These are phyloP conservation scores for Rapana venosa DNA, from an alignment of 2,888 invertebrate genomes.

Conservation along the genomic window DNA sequence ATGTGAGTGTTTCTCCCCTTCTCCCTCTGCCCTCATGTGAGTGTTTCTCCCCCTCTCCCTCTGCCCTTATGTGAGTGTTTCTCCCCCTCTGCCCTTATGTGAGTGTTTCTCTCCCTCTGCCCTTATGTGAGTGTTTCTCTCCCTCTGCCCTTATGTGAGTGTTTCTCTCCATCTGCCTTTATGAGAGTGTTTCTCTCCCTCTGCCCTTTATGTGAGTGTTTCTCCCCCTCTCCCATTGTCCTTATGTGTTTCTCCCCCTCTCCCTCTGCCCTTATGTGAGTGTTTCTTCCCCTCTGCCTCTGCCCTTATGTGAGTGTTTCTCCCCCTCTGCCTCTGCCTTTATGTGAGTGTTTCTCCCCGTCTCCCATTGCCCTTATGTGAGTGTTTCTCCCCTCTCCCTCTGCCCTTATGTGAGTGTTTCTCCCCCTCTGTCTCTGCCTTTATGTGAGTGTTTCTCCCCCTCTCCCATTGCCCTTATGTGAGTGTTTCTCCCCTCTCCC, in stretches of 20 bases:
- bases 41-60: no score
- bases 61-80: no score
- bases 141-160: neutral
- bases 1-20: no score
- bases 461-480: neutral
- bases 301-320: no score
- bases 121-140: no score
- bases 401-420: neutral
- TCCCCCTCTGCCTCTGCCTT: no score
- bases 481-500: neutral
- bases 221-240: neutral
- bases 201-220: neutral
- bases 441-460: neutral
- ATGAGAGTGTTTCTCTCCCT: no score
- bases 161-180: neutral
- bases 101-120: neutral
- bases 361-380: conserved; percentile 11
- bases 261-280: neutral
- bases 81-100: conserved; percentile 11
- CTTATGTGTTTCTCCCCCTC: neutral
- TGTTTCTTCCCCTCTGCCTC: no score
- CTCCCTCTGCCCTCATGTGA: no score
- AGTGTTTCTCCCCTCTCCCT: neutral
- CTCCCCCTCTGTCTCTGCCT: neutral
- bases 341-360: no score